Evolutionary conservation across 2,888 invertebrate genomes (phyloP).

Genomic region (Mimachlamys varia): DNA sequence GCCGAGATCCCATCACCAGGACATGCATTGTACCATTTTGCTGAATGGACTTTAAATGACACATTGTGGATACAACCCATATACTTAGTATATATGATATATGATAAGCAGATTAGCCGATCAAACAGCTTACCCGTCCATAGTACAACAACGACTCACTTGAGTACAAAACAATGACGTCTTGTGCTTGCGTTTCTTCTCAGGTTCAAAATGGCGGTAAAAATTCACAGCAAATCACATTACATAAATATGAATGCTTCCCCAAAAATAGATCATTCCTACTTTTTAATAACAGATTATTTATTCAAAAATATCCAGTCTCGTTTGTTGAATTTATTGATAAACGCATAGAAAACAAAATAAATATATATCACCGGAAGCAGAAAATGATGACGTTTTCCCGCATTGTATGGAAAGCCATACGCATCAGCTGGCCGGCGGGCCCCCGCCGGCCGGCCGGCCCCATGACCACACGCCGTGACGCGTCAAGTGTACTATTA

Average conservation of each 20-base stretch:
- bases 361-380: constrained; percentile 25
- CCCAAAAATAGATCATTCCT: background rate
- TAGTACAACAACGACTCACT: constrained; percentile 50
- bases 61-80: background rate
- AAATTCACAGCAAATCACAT: constrained; percentile 40
- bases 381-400: constrained; percentile 31
- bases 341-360: background rate
- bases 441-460: too few species aligned
- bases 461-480: too few species aligned
- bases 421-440: too few species aligned
- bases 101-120: constrained; percentile 6
- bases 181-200: constrained; percentile 54
- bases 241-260: background rate
- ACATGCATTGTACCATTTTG: constrained; percentile 7
- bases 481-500: too few species aligned
- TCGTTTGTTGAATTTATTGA: background rate
- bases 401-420: background rate
- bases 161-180: constrained; percentile 44
- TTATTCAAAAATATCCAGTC: background rate
- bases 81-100: background rate
- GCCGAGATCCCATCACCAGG: background rate
- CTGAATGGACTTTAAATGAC: background rate
- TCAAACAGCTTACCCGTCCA: constrained; percentile 55
- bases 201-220: constrained; percentile 59
- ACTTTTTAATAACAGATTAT: background rate